A percentile compares a stretch with the other conserved stretches of the same genome.
Conservation (phyloP, 2,888 invertebrate genomes). For the Drosophila nr. fundita region DNA sequence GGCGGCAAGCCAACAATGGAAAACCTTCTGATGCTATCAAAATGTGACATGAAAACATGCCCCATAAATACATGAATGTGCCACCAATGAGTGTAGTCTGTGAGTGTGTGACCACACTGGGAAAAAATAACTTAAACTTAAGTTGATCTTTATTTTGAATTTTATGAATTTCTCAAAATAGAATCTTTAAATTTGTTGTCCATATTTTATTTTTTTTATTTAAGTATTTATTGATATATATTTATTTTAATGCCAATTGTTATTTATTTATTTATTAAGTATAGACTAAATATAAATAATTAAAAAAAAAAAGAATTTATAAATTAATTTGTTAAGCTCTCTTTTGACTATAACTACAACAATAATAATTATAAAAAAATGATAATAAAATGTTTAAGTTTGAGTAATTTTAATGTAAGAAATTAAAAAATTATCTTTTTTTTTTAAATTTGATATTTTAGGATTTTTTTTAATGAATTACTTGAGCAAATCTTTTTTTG, state of each 20-base stretch:
- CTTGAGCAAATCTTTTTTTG: not conserved
- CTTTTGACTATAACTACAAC: too few relatives aligned
- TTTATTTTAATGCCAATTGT: too few relatives aligned
- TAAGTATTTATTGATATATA: too few relatives aligned
- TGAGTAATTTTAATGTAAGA: too few relatives aligned
- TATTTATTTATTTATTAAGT: too few relatives aligned
- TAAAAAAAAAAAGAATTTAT: not conserved
- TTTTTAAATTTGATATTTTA: too few relatives aligned
- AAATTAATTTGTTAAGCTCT: fast-evolving
- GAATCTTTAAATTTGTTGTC: too few relatives aligned
- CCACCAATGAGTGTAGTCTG: not conserved
- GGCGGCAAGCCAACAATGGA: slow-evolving; percentile 32
- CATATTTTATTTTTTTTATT: too few relatives aligned
- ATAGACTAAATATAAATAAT: not conserved
- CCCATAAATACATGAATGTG: slow-evolving; percentile 39
- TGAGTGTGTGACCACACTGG: slow-evolving; percentile 1
- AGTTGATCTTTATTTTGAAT: not conserved
- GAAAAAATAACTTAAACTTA: not conserved
- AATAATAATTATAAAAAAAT: too few relatives aligned
- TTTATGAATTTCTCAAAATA: too few relatives aligned
- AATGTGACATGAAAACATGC: slow-evolving; percentile 58
- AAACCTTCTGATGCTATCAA: slow-evolving; percentile 42
- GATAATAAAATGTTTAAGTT: too few relatives aligned
- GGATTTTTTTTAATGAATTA: not conserved
- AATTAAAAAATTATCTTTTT: too few relatives aligned